These are phyloP conservation scores for Xylocampa areola DNA, from an alignment of 2,888 invertebrate species.

Conservation along the genomic window DNA sequence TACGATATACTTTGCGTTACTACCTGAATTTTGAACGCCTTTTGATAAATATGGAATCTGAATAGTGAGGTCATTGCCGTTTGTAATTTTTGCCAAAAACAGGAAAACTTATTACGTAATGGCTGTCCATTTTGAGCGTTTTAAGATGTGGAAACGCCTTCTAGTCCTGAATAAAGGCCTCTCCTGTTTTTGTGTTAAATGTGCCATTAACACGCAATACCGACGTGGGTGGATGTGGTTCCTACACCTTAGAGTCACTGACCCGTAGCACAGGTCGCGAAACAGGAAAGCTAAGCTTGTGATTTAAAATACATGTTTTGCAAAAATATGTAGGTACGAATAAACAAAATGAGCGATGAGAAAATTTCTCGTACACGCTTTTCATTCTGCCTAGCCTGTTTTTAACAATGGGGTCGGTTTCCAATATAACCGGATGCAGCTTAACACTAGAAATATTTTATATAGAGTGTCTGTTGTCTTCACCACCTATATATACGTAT, in stretches of 20 bases:
- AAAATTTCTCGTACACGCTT: too few relatives aligned
- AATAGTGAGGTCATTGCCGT: conserved; percentile 53
- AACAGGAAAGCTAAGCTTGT: background rate
- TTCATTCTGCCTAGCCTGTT: too few relatives aligned
- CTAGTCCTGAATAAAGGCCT: conserved; percentile 22
- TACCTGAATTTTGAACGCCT: conserved; percentile 3
- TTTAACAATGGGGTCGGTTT: too few relatives aligned
- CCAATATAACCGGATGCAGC: too few relatives aligned
- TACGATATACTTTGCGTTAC: conserved; percentile 3
- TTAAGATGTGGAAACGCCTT: conserved; percentile 21
- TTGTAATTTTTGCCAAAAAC: conserved; percentile 51
- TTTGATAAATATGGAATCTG: conserved; percentile 2
- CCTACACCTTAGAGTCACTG: conserved; percentile 25
- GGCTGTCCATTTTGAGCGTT: background rate
- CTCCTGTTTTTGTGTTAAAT: conserved; percentile 28
- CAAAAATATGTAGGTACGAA: too few relatives aligned
- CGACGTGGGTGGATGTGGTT: conserved; percentile 27
- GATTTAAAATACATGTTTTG: background rate
- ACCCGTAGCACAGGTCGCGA: conserved; percentile 15
- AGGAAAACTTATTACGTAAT: conserved; percentile 15
- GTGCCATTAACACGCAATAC: conserved; percentile 39
- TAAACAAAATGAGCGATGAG: background rate
- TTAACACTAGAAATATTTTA: too few relatives aligned
- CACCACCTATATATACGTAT: too few relatives aligned
- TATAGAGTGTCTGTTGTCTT: too few relatives aligned